These are phyloP conservation scores for Aphidius colemani DNA, from an alignment of 2,888 invertebrate species.

Conservation along the genomic window DNA sequence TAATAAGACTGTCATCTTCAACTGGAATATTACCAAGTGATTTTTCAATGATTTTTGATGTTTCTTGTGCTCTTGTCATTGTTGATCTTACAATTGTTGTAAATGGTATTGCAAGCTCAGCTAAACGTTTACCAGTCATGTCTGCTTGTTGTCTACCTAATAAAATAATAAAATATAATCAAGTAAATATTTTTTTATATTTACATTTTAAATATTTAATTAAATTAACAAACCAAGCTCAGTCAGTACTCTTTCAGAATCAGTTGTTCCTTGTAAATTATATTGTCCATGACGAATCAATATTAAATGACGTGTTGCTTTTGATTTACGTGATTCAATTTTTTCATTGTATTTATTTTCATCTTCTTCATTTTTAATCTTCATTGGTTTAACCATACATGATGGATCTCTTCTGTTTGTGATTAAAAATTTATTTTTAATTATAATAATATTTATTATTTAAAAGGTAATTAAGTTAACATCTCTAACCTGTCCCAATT, in stretches of 20 bases:
- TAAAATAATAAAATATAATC: conserved; percentile 38
- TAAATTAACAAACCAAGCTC: conserved; percentile 76
- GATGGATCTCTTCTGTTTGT: conserved; percentile 79
- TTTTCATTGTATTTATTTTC: conserved; percentile 73
- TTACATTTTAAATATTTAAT: too few species aligned
- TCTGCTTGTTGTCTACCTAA: conserved; percentile 84
- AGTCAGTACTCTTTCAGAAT: conserved; percentile 78
- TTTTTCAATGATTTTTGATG: conserved; percentile 80
- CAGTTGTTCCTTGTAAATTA: conserved; percentile 72
- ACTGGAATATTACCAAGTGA: conserved; percentile 67
- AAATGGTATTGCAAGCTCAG: conserved; percentile 78
- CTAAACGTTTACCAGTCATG: conserved; percentile 80
- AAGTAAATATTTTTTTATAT: too few species aligned
- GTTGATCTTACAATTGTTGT: conserved; percentile 83
- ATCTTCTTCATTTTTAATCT: conserved; percentile 61
- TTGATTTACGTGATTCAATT: conserved; percentile 67
- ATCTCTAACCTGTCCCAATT: conserved; percentile 93
- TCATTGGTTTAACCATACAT: conserved; percentile 69
- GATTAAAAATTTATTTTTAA: too few species aligned
- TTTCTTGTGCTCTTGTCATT: conserved; percentile 92
- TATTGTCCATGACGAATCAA: conserved; percentile 96
- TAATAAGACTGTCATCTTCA: conserved; percentile 74
- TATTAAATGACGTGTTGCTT: conserved; percentile 79
- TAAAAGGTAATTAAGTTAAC: too few species aligned
- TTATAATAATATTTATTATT: too few species aligned